Base-by-base conservation (phyloP, 2,113 vertebrate species). In the Cyrtonyx montezumae region DNA sequence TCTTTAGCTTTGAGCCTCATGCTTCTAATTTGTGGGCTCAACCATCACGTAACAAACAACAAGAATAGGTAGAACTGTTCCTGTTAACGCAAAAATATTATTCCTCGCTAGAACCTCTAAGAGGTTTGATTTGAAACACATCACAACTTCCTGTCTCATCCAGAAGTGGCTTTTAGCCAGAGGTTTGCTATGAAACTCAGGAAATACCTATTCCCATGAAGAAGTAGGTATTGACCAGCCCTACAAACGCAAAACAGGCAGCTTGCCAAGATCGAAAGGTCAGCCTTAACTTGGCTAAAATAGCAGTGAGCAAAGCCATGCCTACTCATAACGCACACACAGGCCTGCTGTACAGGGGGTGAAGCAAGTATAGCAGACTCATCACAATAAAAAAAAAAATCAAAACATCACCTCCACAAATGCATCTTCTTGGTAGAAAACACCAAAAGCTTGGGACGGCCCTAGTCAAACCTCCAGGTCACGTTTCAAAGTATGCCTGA, bases 1-100 rank as follows among this genome's bases (percentile, higher is more conserved):
- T 94, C 90, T 94, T 94, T 76, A 79, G 82, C 62, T 91, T 84
- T 84, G 56, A 90, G 83, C 53, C 58, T 94, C 71, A 56, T 56
- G 84, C 84, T 93, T 88, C 79, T 71, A 48, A 74, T 93, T 91
- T 82, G 84, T 81, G 82, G 92, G n/a, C 63, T 89, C n/a, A 46
- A 75, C 34, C 49, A 48, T 86, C 68, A 75, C 4, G 15, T 56
- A 95, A 87, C 45, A 85, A 88, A 90, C 36, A 88, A 59, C 11
- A 65, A 66, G 36, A 28, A 80, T 76, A 75, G 19, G 61, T n/a
- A 49, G 55, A 58, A 58, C 30, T 20, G 55, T 58, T 58, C n/a
- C 30, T 43, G 28, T 58, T 74, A 94, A 91, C 78, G 69, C 17
- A 83, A 45, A 81, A 93, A 87, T 61, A 81, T 68, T 69, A 68